Base-by-base conservation (phyloP, 2,888 invertebrate species). In the Harpalus rubripes region DNA sequence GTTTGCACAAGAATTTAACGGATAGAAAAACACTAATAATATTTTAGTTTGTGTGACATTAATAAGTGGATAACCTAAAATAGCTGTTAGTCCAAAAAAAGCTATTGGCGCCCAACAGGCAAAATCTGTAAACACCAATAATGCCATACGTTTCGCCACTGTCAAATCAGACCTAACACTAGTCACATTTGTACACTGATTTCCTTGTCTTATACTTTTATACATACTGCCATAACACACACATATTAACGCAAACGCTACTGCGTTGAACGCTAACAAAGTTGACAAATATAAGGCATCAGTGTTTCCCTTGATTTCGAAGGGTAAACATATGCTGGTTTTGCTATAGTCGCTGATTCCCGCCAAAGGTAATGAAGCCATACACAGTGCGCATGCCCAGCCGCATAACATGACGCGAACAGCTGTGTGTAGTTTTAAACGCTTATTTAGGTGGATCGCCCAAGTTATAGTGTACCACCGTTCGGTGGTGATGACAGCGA, bases 1-100 rank as follows among this genome's bases (percentile, higher is more conserved):
- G 89, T 95, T 95, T 85, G 94, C 94, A 88, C 94, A 95, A 1
- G 94, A 93, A 90, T 95, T 95, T 86, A 95, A 91, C 0, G 95
- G 95, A 88, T 95, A 94, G 90, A 95, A 94, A 88, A 95, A 94
- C 8, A 95, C 94, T 86, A 94, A 89, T 6, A 94, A 91, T 81
- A 95, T 92, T 88, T 92, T 92, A 4, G 92, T 91, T 86, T 92
- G 91, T 3, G 92, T 91, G 0, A 92, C 92, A n/a, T 90, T 93
- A 80, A 95, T 94, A 52, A 95, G 90, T 0, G 95, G 94, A 86
- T 92, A 91, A 12, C 94, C 94, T 61, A 94, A 91, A 1, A 95
- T 92, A 4, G 95, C 94, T 0, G 94, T 94, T 58, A 95, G 89
- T 6, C 94, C 94, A 88, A 94, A 94, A 89, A 95, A 94, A 8